These are phyloP conservation scores for Lethenteron reissneri DNA, from an alignment of 2,113 vertebrate genomes.

Conservation along the genomic window DNA sequence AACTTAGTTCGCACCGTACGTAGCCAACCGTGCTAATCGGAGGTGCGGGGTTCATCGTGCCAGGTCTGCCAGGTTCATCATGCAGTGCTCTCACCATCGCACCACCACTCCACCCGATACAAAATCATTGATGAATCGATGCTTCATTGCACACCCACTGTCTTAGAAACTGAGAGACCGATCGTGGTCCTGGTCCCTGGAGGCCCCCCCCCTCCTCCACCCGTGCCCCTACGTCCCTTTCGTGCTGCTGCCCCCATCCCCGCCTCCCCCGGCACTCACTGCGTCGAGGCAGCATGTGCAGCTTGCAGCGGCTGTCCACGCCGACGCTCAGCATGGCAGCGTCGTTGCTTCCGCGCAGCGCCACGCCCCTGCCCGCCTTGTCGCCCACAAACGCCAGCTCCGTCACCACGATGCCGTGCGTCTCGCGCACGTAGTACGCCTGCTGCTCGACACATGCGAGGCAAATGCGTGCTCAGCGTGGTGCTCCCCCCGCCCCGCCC, in stretches of 20 bases:
- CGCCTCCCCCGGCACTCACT: conserved; percentile 30
- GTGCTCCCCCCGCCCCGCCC: background rate
- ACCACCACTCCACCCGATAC: too few relatives aligned
- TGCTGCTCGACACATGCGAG: background rate
- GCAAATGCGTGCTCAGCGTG: accelerated
- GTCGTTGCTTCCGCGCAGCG: conserved; percentile 41
- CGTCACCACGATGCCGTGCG: conserved; percentile 76
- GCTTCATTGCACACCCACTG: too few relatives aligned
- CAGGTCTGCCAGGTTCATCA: too few relatives aligned
- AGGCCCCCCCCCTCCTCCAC: background rate
- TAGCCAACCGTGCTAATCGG: too few relatives aligned
- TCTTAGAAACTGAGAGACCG: too few relatives aligned
- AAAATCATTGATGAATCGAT: too few relatives aligned
- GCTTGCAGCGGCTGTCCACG: conserved; percentile 69
- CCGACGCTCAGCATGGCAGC: conserved; percentile 64
- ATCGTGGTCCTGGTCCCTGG: too few relatives aligned
- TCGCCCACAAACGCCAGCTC: conserved; percentile 62
- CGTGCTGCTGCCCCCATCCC: background rate
- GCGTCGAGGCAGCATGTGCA: conserved; percentile 42
- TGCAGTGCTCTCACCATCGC: too few relatives aligned
- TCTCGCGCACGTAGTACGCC: conserved; percentile 65
- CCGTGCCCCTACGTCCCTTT: background rate
- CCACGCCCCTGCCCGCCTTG: conserved; percentile 20
- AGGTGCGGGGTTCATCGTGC: too few relatives aligned
- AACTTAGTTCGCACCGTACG: too few relatives aligned